Evolutionary conservation across 2,888 invertebrate species (phyloP).

Genomic region (Cephus runcator): DNA sequence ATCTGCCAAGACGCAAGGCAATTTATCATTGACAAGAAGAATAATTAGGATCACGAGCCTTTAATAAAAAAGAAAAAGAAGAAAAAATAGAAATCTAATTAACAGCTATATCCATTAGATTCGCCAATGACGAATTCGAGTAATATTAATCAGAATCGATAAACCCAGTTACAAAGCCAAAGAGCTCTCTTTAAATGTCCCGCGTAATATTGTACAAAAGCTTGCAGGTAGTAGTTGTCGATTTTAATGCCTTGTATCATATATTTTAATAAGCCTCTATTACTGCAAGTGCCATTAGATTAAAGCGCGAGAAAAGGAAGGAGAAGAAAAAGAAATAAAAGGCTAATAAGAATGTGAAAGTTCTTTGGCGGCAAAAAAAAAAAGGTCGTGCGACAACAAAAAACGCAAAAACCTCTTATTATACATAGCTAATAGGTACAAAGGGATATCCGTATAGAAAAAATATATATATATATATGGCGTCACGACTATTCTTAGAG

Average conservation of each 20-base stretch:
- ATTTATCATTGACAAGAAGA: neutral
- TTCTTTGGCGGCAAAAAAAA: neutral
- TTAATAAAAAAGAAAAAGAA: neutral
- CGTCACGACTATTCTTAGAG: neutral
- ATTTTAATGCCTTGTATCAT: neutral
- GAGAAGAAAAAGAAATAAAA: neutral
- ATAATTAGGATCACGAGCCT: neutral
- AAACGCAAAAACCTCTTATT: neutral
- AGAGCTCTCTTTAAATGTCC: neutral
- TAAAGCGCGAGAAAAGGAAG: neutral
- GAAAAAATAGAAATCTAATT: neutral
- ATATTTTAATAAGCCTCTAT: conserved; percentile 3
- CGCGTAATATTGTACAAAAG: neutral
- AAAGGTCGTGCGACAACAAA: neutral
- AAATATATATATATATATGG: neutral
- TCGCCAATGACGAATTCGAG: neutral
- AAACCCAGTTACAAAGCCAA: neutral
- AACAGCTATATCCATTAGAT: neutral
- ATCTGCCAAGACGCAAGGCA: neutral
- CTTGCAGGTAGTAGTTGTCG: neutral
- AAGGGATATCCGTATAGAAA: neutral
- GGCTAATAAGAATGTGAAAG: neutral
- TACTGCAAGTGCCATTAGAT: conserved; percentile 6
- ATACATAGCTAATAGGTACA: neutral
- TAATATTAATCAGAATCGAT: neutral